Evolutionary conservation across 1,140 invertebrate species (phyloP).

Genomic region (Drosophila rhopaloa): DNA sequence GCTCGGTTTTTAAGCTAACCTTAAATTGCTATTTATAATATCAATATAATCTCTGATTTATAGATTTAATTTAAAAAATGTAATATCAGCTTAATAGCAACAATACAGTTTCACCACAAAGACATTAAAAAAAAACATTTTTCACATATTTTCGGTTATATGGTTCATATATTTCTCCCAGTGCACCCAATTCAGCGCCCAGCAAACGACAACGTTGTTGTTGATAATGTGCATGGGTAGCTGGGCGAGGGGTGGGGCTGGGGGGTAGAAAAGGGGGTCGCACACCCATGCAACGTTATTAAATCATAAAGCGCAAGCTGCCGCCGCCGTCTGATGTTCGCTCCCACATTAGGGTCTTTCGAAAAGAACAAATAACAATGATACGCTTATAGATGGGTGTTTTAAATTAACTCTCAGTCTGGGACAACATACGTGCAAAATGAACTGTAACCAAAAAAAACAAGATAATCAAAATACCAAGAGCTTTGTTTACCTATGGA

Average conservation of each 20-base stretch:
- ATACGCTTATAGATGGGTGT: slow-evolving; percentile 9
- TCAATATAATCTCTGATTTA: no score
- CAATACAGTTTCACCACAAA: no score
- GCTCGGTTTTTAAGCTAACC: no score
- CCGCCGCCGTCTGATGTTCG: slow-evolving; percentile 61
- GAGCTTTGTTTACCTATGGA: no score
- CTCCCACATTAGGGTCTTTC: slow-evolving; percentile 38
- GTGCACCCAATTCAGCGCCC: slow-evolving; percentile 17
- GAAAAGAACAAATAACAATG: slow-evolving; percentile 29
- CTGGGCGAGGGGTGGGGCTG: not conserved
- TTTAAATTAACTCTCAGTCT: no score
- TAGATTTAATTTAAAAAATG: no score
- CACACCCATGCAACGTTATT: slow-evolving; percentile 70
- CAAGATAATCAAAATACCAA: no score
- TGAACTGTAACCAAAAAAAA: not conserved
- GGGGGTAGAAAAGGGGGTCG: slow-evolving; percentile 3
- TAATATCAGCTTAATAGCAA: no score
- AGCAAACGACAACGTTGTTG: slow-evolving; percentile 35
- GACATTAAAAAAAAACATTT: no score
- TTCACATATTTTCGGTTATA: no score
- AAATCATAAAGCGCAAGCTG: slow-evolving; percentile 77
- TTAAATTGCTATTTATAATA: no score
- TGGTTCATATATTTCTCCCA: not conserved
- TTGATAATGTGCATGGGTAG: slow-evolving; percentile 54
- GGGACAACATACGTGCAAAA: no score